Evolutionary conservation across 2,888 invertebrate genomes (phyloP), one percentile per base, ranked within the genome.

Genomic region (Orgyia antiqua): DNA sequence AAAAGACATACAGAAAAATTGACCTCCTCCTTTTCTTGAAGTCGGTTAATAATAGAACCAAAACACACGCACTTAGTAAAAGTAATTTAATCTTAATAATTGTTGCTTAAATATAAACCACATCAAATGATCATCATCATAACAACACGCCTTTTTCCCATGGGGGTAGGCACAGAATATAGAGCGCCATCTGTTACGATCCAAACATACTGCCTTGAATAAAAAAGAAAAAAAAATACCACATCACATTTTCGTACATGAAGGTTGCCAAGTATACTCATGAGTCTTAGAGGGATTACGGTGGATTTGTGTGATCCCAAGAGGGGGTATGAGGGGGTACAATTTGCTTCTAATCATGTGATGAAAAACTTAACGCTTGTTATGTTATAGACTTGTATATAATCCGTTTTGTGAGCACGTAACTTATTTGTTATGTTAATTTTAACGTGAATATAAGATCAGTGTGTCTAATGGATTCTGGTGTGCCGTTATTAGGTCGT

Each of bases 291-390:
- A 46, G 71, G 9, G 76, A 77, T 82, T 65, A 72, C 58, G 58
- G 68, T 68, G 69, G 76, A 70, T 75, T 77, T 72, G 48, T 54
- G 57, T 51, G 63, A 51, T 67, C 69, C 70, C 67, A 46, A 45
- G 55, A 47, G 49, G 40, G 48, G 32, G 36, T 27, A 42, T 33
- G 42, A 43, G 53, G 52, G 58, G 59, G 64, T 56, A 60, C 64
- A 74, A 78, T 77, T 76, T 71, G 51, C 71, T 59, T 68, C 65
- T 79, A 78, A 82, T 77, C 74, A 82, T 68, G 77, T 77, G 76
- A 80, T 83, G 80, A 79, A 77, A 83, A 84, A 83, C 82, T 83
- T 76, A 69, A 59, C 71, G 59, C 66, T 51, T 43, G 39, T 46
- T 42, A 35, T 28, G 42, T 39, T 24, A 39, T 36, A 36, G 46